These are phyloP conservation scores for Drosophila auraria DNA, from an alignment of 1,140 invertebrate genomes.

Conservation along the genomic window DNA sequence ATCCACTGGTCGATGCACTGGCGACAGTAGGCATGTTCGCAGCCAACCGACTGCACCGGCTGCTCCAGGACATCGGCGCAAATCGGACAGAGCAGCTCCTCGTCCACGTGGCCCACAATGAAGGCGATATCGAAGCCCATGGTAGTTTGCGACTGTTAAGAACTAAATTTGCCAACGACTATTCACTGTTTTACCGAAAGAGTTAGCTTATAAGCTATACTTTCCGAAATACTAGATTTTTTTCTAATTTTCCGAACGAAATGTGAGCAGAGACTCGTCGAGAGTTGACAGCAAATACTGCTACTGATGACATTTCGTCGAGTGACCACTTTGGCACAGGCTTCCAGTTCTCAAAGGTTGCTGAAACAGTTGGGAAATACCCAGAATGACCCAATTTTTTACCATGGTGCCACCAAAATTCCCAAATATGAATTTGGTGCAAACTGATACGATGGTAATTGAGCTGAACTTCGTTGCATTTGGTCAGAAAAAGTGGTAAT, in stretches of 20 bases:
- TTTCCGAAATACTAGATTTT: slow-evolving; percentile 49
- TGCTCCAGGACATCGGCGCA: slow-evolving; percentile 64
- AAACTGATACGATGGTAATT: too few relatives aligned
- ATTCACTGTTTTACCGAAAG: slow-evolving; percentile 21
- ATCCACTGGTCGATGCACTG: slow-evolving; percentile 65
- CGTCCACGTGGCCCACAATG: slow-evolving; percentile 63
- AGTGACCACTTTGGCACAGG: too few relatives aligned
- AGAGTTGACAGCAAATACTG: slow-evolving; percentile 5
- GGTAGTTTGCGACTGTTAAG: background rate
- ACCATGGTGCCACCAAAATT: too few relatives aligned
- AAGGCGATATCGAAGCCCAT: slow-evolving; percentile 64
- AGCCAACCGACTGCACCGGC: slow-evolving; percentile 56
- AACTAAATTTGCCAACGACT: slow-evolving; percentile 6
- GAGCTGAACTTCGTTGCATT: too few relatives aligned
- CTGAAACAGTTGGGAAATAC: too few relatives aligned
- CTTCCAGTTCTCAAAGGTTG: too few relatives aligned
- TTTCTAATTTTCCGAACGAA: slow-evolving; percentile 60
- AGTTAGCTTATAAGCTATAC: slow-evolving; percentile 8
- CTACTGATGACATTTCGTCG: too few relatives aligned
- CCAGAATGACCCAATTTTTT: too few relatives aligned
- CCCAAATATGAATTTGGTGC: too few relatives aligned
- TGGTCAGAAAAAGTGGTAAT: too few relatives aligned
- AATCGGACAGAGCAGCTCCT: slow-evolving; percentile 67
- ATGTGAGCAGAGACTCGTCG: slow-evolving; percentile 21
- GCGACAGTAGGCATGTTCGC: slow-evolving; percentile 64